Evolutionary conservation across 1,140 invertebrate species (phyloP).

Genomic region (Vanessa tameamea): DNA sequence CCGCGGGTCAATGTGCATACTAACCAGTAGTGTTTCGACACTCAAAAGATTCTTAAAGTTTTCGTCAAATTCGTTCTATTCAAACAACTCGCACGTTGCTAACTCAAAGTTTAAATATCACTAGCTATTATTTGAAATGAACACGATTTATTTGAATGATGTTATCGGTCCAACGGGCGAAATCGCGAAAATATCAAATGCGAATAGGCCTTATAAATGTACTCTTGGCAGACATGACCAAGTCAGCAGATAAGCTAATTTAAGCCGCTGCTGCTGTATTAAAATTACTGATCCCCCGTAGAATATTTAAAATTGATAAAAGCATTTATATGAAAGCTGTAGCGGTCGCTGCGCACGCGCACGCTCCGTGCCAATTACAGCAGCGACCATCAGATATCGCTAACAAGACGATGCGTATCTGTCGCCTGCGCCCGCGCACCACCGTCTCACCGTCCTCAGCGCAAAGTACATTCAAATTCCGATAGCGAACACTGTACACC

Average conservation of each 20-base stretch:
- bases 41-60: no score
- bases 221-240: constrained; percentile 13
- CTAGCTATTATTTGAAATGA: no score
- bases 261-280: constrained; percentile 36
- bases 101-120: no score
- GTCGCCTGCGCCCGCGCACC: constrained; percentile 47
- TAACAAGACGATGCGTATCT: constrained; percentile 78
- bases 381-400: constrained; percentile 72
- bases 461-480: constrained; percentile 63
- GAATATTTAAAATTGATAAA: constrained; percentile 60
- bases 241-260: constrained; percentile 38
- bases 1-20: no score
- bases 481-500: constrained; percentile 54
- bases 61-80: no score
- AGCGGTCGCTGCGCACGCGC: constrained; percentile 35
- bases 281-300: constrained; percentile 43
- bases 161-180: not conserved
- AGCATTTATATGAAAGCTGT: constrained; percentile 48
- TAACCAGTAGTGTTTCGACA: no score
- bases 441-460: constrained; percentile 35
- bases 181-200: not conserved
- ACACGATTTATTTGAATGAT: not conserved
- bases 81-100: no score
- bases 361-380: constrained; percentile 73
- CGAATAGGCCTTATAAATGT: constrained; percentile 2